These are phyloP conservation scores for Neoarius graeffei DNA, from an alignment of 2,113 vertebrate genomes.

Conservation along the genomic window DNA sequence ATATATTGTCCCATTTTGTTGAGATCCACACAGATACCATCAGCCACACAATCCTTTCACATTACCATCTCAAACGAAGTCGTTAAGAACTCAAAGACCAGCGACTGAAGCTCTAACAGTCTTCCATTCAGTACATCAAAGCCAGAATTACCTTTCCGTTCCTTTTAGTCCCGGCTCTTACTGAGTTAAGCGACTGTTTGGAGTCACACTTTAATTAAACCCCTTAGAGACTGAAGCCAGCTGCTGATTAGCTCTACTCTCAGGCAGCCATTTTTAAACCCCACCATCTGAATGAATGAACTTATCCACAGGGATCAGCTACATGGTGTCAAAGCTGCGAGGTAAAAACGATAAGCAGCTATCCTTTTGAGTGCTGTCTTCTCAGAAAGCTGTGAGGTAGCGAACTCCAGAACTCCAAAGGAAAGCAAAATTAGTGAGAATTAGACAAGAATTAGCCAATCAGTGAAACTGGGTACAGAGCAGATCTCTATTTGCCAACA, in stretches of 20 bases:
- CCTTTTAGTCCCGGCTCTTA: slow-evolving; percentile 57
- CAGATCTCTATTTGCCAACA: slow-evolving; percentile 23
- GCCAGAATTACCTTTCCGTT: slow-evolving; percentile 56
- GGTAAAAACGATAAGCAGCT: slow-evolving; percentile 61
- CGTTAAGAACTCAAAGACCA: slow-evolving; percentile 30
- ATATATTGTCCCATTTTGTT: neutral
- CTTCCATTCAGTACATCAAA: slow-evolving; percentile 52
- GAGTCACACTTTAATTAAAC: slow-evolving; percentile 57
- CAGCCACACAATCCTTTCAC: neutral
- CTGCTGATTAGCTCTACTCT: slow-evolving; percentile 53
- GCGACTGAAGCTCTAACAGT: slow-evolving; percentile 5
- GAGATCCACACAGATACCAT: neutral
- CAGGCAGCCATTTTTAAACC: slow-evolving; percentile 44
- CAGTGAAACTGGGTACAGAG: slow-evolving; percentile 43
- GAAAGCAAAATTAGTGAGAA: slow-evolving; percentile 64
- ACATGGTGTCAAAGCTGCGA: slow-evolving; percentile 57
- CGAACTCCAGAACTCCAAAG: slow-evolving; percentile 53
- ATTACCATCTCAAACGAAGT: slow-evolving; percentile 33
- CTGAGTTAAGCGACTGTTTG: slow-evolving; percentile 66
- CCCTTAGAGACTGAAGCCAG: slow-evolving; percentile 59
- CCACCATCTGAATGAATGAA: slow-evolving; percentile 4
- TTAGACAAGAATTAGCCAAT: slow-evolving; percentile 50
- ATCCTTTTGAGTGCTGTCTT: slow-evolving; percentile 62
- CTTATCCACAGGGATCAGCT: slow-evolving; percentile 50
- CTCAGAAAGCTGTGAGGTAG: slow-evolving; percentile 56